These are phyloP conservation scores for Gonocerus acuteangulatus DNA, from an alignment of 2,888 invertebrate genomes.

Conservation along the genomic window DNA sequence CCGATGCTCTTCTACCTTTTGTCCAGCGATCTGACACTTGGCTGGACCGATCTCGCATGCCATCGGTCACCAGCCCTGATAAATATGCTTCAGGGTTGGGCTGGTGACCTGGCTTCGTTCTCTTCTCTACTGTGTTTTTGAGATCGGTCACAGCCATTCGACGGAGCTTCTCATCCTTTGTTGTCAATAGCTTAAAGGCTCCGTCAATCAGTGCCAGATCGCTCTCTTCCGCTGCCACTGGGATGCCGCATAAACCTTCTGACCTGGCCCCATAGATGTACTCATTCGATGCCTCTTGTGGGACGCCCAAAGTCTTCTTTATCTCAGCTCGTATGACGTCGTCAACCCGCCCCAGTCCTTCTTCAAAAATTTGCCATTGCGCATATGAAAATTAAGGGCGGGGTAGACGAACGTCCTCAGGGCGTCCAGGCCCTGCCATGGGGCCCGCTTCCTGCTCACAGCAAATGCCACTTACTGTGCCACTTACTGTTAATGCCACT, in stretches of 20 bases:
- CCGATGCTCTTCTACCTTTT: conserved; percentile 2
- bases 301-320: conserved; percentile 8
- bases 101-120: neutral
- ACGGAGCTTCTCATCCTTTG: no score
- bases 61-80: conserved; percentile 36
- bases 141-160: neutral
- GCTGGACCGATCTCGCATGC: neutral
- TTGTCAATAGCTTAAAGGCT: no score
- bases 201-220: conserved; percentile 16
- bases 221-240: conserved; percentile 3
- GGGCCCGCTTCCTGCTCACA: neutral
- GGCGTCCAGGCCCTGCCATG: neutral
- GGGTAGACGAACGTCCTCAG: neutral
- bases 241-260: conserved; percentile 7
- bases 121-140: no score
- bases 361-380: conserved; percentile 2
- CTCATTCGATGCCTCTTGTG: conserved; percentile 21
- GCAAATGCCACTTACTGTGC: neutral
- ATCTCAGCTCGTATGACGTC: conserved; percentile 17
- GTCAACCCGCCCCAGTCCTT: conserved; percentile 16
- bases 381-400: conserved; percentile 2
- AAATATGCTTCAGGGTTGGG: neutral
- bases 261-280: conserved; percentile 20
- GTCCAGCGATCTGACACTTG: conserved; percentile 3
- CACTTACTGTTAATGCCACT: neutral